These are phyloP conservation scores for Nematopogon swammerdamellus DNA, from an alignment of 2,888 invertebrate genomes.

Conservation along the genomic window DNA sequence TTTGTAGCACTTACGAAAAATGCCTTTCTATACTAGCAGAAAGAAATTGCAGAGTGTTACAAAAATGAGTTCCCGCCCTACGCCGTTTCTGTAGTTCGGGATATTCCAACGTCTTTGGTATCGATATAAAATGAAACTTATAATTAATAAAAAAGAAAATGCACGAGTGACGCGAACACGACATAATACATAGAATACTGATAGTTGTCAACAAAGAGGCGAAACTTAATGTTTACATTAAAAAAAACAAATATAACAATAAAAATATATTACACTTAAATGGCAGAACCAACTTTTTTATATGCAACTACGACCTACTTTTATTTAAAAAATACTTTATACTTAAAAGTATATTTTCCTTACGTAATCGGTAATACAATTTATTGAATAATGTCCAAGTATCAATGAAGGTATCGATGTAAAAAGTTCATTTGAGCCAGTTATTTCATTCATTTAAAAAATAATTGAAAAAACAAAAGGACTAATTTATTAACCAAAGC, in stretches of 20 bases:
- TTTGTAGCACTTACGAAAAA: no score
- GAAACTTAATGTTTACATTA: slow-evolving; percentile 1
- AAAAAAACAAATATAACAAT: slow-evolving; percentile 9
- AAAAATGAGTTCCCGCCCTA: no score
- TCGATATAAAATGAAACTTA: slow-evolving; percentile 34
- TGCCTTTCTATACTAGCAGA: no score
- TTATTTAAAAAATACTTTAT: slow-evolving; percentile 7
- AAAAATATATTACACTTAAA: slow-evolving; percentile 10
- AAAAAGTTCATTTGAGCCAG: no score
- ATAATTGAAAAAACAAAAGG: not conserved
- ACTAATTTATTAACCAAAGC: slow-evolving; percentile 3
- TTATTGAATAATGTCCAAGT: slow-evolving; percentile 1
- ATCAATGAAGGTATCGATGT: not conserved
- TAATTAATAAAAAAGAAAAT: slow-evolving; percentile 15
- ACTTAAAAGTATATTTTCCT: no score
- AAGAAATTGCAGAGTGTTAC: no score
- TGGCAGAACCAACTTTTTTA: slow-evolving; percentile 8
- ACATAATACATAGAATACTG: slow-evolving; percentile 35
- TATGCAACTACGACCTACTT: slow-evolving; percentile 6
- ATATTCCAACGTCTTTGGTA: slow-evolving; percentile 57
- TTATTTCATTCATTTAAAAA: no score
- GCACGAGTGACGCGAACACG: slow-evolving; percentile 22
- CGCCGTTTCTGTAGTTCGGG: slow-evolving; percentile 31
- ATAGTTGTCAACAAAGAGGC: slow-evolving; percentile 14
- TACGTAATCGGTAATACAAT: no score